Evolutionary conservation across 2,888 invertebrate genomes (phyloP), one percentile per base, ranked within the genome.

Genomic region (Marasmarcha lunaedactyla): DNA sequence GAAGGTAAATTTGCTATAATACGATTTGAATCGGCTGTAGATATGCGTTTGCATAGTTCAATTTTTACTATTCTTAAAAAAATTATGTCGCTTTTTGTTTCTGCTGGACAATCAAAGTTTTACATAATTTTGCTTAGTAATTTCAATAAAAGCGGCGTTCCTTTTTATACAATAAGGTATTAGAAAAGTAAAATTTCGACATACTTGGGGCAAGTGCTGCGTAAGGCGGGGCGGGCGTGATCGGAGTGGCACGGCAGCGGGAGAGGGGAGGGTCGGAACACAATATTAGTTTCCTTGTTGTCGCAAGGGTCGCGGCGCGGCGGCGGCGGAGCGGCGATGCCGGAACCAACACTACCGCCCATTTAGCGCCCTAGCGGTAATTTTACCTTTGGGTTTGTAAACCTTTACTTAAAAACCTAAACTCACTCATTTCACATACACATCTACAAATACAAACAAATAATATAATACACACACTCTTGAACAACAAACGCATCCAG

Each of bases 221-320:
- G 20, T 20, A 20, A 7, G n/a, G n/a, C n/a, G 20, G 20, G 20
- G 20, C 20, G 20, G 20, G 20, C 20, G 20, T 7, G 20, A 7
- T 3, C 20, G 20, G 20, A 7, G 34, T 13, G 34, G 12, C 34
- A 14, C 44, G 51, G 37, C 47, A 53, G 67, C 55, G 65, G 34
- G 13, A 14, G 13, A 4, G 55, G 61, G 73, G 76, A 70, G 72
- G 73, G 70, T 77, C 77, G 81, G 71, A 84, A 74, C 81, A 81
- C 71, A 84, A 84, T 83, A 84, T 84, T 84, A 84, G 84, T 84
- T 84, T 84, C 81, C 76, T 84, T 84, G 84, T 84, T 84, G 81
- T 84, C 84, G 83, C 83, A 84, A 84, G 84, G 84, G 83, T 76
- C 69, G 73, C 78, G 77, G 81, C 72, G 74, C 72, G 65, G 78